These are phyloP conservation scores for Pterostichus madidus DNA, from an alignment of 2,888 invertebrate species.

Conservation along the genomic window DNA sequence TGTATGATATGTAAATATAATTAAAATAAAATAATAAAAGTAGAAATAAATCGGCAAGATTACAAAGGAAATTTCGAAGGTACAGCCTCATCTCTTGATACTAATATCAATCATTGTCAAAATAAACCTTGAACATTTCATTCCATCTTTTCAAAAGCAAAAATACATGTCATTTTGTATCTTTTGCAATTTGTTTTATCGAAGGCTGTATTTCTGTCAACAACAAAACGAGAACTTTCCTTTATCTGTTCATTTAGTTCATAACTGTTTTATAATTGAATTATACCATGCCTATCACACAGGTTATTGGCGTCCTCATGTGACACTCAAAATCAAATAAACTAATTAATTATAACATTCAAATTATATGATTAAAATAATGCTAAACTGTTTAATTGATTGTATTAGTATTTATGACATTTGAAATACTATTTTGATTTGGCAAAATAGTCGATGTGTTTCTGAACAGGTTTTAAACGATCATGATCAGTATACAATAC, in stretches of 20 bases:
- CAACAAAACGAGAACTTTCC: conserved; percentile 28
- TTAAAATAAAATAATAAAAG: conserved; percentile 38
- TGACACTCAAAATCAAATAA: conserved; percentile 35
- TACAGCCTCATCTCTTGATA: conserved; percentile 27
- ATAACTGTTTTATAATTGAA: conserved; percentile 10
- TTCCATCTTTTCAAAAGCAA: conserved; percentile 33
- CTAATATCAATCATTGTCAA: conserved; percentile 64
- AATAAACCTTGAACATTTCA: conserved; percentile 34
- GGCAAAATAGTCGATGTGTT: no score
- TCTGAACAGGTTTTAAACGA: no score
- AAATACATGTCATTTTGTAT: conserved; percentile 30
- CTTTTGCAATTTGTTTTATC: conserved; percentile 32
- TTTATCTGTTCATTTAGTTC: neutral
- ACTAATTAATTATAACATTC: conserved; percentile 14
- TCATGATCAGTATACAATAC: no score
- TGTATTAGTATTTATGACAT: conserved; percentile 17
- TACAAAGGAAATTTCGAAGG: conserved; percentile 24
- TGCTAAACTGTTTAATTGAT: neutral
- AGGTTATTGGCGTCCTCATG: conserved; percentile 13
- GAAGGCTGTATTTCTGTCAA: conserved; percentile 45
- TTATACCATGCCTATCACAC: neutral
- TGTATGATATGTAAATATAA: conserved; percentile 8
- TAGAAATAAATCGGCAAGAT: conserved; percentile 13
- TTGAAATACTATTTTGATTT: conserved; percentile 6
- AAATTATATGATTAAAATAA: neutral